These are phyloP conservation scores for Dryoscopus gambensis DNA, from an alignment of 2,113 vertebrate genomes.

Conservation along the genomic window DNA sequence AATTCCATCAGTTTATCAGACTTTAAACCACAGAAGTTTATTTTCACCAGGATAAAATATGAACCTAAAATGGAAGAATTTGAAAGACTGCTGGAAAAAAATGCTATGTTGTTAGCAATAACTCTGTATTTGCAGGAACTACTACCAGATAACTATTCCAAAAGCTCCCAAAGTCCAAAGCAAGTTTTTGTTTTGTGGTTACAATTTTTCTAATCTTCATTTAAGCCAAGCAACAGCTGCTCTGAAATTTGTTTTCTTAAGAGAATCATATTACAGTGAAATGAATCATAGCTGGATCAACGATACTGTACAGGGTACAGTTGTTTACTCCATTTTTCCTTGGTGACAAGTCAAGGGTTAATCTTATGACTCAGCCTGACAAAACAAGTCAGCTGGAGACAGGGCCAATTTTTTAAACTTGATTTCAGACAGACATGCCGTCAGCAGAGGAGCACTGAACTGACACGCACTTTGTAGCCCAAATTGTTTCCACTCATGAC, in stretches of 20 bases:
- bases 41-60: neutral
- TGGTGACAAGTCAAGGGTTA: slow-evolving; percentile 76
- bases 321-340: slow-evolving; percentile 69
- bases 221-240: slow-evolving; percentile 74
- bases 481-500: slow-evolving; percentile 68
- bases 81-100: neutral
- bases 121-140: neutral
- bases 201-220: slow-evolving; percentile 38
- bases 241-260: slow-evolving; percentile 62
- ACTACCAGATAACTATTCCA: neutral
- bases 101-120: neutral
- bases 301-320: slow-evolving; percentile 55
- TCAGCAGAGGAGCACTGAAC: slow-evolving; percentile 67
- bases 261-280: slow-evolving; percentile 70
- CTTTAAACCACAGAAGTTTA: neutral
- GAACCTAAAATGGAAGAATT: neutral
- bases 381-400: slow-evolving; percentile 78
- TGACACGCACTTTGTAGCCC: slow-evolving; percentile 65
- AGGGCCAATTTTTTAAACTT: slow-evolving; percentile 72
- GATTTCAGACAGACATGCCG: slow-evolving; percentile 72
- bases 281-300: slow-evolving; percentile 63
- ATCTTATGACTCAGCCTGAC: slow-evolving; percentile 75
- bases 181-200: slow-evolving; percentile 18
- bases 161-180: neutral
- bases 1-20: neutral